A percentile compares a stretch with the other conserved stretches of the same genome.
phyloP scores from a whole-genome alignment of 1,140 invertebrate genomes.

The Lepidurus arcticus region DNA sequence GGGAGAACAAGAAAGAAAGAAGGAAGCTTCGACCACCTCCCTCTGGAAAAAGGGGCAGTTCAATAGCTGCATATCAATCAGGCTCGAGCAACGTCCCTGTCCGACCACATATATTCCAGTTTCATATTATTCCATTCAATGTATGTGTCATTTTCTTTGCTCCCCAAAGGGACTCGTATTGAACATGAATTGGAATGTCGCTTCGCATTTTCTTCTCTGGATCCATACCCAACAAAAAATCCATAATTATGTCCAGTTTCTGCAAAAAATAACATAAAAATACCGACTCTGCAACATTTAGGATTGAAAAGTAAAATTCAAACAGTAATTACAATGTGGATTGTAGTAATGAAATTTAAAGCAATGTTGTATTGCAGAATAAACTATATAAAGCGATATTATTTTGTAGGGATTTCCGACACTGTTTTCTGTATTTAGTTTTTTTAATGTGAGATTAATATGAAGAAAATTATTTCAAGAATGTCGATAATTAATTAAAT shows the following conservation, averaged over 20 bases:
- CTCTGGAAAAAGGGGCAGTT: background rate
- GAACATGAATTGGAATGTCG: slow-evolving; percentile 13
- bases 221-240: background rate
- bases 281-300: no score
- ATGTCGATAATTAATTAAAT: no score
- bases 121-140: slow-evolving; percentile 22
- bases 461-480: no score
- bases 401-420: no score
- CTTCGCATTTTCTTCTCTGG: background rate
- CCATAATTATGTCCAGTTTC: background rate
- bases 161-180: background rate
- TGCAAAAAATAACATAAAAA: background rate
- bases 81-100: slow-evolving; percentile 6
- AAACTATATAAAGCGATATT: no score
- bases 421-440: no score
- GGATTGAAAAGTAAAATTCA: no score
- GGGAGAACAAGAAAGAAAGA: background rate
- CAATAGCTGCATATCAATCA: slow-evolving; percentile 22
- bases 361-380: no score
- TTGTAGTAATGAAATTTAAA: no score
- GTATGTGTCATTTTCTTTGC: background rate
- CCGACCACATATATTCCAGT: background rate
- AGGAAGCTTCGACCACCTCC: background rate
- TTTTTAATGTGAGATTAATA: no score
- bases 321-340: no score